These are phyloP conservation scores for Laspeyria flexula DNA, from an alignment of 2,888 invertebrate genomes.

Conservation along the genomic window DNA sequence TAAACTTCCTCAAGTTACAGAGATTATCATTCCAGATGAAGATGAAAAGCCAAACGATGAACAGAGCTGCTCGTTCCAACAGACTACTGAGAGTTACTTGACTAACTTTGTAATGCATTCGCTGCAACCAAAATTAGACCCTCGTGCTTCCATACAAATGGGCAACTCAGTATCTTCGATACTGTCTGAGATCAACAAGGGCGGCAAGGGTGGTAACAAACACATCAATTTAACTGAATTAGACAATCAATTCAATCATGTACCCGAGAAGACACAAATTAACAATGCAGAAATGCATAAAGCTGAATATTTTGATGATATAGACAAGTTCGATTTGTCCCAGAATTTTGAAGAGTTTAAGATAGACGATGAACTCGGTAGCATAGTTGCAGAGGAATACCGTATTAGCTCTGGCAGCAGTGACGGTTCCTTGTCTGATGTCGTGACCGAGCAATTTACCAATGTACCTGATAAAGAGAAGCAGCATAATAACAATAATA, in stretches of 20 bases:
- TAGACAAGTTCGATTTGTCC: conserved; percentile 88
- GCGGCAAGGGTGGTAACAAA: conserved; percentile 75
- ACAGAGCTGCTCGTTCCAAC: conserved; percentile 65
- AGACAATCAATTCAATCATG: conserved; percentile 76
- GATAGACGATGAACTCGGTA: conserved; percentile 89
- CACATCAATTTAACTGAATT: conserved; percentile 79
- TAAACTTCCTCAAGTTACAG: conserved; percentile 90
- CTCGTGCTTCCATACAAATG: conserved; percentile 86
- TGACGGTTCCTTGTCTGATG: conserved; percentile 77
- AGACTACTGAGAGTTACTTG: conserved; percentile 72
- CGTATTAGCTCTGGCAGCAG: conserved; percentile 83
- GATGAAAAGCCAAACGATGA: conserved; percentile 80
- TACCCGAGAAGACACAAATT: conserved; percentile 58
- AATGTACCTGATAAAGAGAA: conserved; percentile 72
- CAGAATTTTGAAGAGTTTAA: conserved; percentile 93
- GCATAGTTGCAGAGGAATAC: conserved; percentile 81
- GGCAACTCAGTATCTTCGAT: conserved; percentile 87
- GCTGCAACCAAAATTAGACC: conserved; percentile 78
- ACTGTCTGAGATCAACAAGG: conserved; percentile 86
- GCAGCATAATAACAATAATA: conserved; percentile 57
- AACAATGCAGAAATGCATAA: conserved; percentile 69
- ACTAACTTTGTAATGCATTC: conserved; percentile 74
- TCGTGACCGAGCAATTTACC: conserved; percentile 73
- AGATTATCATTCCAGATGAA: conserved; percentile 90
- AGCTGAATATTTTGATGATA: conserved; percentile 81